phyloP scores from a whole-genome alignment of 2,888 invertebrate species.

The Eulithis testata region DNA sequence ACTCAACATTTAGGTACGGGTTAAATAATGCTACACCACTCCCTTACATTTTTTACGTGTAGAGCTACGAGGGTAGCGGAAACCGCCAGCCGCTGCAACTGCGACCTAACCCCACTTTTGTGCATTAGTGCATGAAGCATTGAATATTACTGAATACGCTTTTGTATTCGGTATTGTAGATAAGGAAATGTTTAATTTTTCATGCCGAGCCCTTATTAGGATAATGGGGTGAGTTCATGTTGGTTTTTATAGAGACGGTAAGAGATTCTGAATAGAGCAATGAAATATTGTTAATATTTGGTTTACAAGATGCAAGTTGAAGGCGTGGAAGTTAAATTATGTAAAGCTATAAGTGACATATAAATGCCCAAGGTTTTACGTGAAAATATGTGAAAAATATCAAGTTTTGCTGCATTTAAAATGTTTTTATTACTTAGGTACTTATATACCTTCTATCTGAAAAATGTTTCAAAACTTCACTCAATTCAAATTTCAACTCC shows the following conservation, averaged over 20 bases:
- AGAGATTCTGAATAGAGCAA: background rate
- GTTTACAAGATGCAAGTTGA: too few relatives aligned
- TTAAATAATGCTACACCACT: too few relatives aligned
- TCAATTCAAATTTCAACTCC: constrained; percentile 20
- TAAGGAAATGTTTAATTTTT: constrained; percentile 62
- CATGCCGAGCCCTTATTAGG: constrained; percentile 54
- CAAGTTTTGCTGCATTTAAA: background rate
- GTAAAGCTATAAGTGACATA: too few relatives aligned
- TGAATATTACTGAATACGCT: constrained; percentile 66
- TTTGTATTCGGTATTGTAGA: constrained; percentile 53
- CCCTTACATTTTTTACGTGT: too few relatives aligned
- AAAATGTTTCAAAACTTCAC: constrained; percentile 8
- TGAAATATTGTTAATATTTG: too few relatives aligned
- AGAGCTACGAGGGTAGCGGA: too few relatives aligned
- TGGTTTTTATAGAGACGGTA: constrained; percentile 6
- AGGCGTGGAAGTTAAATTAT: too few relatives aligned
- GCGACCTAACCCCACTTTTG: constrained; percentile 38
- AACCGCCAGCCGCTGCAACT: constrained; percentile 42
- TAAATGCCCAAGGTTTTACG: too few relatives aligned
- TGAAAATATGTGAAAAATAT: too few relatives aligned
- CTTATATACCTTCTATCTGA: background rate
- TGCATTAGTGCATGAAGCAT: constrained; percentile 60
- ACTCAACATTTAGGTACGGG: too few relatives aligned
- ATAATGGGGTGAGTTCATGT: constrained; percentile 42
- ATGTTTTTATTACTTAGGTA: background rate